A percentile compares a stretch with the other conserved stretches of the same genome.
These are phyloP conservation scores for Sander vitreus DNA, from an alignment of 2,113 vertebrate genomes.

Conservation along the genomic window DNA sequence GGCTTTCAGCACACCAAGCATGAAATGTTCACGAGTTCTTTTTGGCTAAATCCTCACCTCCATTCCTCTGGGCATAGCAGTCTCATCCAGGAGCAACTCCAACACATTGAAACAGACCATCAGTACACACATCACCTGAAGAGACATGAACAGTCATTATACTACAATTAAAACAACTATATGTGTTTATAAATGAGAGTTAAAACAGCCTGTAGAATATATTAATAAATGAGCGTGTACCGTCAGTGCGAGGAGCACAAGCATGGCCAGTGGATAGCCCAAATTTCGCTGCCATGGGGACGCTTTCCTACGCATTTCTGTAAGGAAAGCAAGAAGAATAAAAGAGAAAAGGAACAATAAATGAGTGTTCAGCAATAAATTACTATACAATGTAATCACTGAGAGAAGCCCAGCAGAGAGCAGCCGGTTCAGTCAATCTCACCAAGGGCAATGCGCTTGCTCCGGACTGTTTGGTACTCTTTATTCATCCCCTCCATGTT, in stretches of 20 bases:
- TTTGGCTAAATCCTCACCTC: conserved; percentile 84
- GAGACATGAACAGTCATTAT: neutral
- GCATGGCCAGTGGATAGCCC: conserved; percentile 95
- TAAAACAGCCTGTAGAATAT: neutral
- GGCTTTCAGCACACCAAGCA: neutral
- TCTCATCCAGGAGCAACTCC: conserved; percentile 95
- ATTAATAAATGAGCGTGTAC: conserved; percentile 72
- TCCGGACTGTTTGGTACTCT: conserved; percentile 85
- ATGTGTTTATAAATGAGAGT: neutral
- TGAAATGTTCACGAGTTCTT: neutral
- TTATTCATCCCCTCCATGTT: conserved; percentile 87
- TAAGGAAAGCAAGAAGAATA: neutral
- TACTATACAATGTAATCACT: neutral
- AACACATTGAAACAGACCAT: conserved; percentile 94
- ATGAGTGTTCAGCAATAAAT: conserved; percentile 10
- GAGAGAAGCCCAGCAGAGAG: neutral
- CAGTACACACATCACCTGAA: conserved; percentile 93
- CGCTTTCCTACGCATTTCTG: conserved; percentile 91
- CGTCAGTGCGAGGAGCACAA: conserved; percentile 90
- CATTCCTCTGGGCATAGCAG: conserved; percentile 94
- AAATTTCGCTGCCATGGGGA: conserved; percentile 97
- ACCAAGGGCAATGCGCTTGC: conserved; percentile 90
- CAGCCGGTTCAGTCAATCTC: conserved; percentile 34
- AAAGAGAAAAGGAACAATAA: neutral
- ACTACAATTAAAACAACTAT: neutral